Base-by-base conservation (phyloP, 2,888 invertebrate genomes). In the Chymomyza fuscimana region DNA sequence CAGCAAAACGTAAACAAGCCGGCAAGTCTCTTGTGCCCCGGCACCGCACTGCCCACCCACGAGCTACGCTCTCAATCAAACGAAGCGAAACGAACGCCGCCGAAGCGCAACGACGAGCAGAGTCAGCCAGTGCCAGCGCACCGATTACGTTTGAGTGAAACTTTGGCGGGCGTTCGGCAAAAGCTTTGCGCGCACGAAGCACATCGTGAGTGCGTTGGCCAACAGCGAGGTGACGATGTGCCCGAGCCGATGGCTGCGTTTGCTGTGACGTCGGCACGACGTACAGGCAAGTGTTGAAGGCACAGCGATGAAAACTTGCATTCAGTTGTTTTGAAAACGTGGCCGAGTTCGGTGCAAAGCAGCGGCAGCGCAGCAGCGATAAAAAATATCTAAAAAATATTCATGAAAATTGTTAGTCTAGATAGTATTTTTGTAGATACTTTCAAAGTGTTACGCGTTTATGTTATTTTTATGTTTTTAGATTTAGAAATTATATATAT, bases 281-380 rank as follows among this genome's bases (percentile, higher is more conserved):
- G 71, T 76, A 25, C 40, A 15, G 75, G 76, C 78, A 79, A 77
- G 77, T 82, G 76, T 79, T 82, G 77, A 81, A 78, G 80, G 77
- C 82, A 72, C 74, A 78, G 72, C 78, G 77, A 69, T 81, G 64
- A 69, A 54, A 79, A 70, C 67, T 73, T 76, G 81, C 76, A 76
- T 70, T 89, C 86, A 90, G 90, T 90, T 87, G 82, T 83, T 82
- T 77, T 83, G 75, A 79, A 82, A 82, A 76, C 88, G 90, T 86
- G 79, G 76, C 75, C 86, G 83, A 77, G 79, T 73, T 70, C 84
- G 84, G 89, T 85, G 64, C 76, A 56, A 72, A 65, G 65, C 54
- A 36, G n/a, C 73, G 65, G 65, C 54, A 7, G 25, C 16, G 22
- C 10, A 29, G 1, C 16, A 22, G 16, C 16, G 51, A 6, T 51